Percentiles rank a stretch among this genome's conserved stretches.
Conservation (phyloP, 2,888 invertebrate genomes). For the Anagyrus pseudococci region DNA sequence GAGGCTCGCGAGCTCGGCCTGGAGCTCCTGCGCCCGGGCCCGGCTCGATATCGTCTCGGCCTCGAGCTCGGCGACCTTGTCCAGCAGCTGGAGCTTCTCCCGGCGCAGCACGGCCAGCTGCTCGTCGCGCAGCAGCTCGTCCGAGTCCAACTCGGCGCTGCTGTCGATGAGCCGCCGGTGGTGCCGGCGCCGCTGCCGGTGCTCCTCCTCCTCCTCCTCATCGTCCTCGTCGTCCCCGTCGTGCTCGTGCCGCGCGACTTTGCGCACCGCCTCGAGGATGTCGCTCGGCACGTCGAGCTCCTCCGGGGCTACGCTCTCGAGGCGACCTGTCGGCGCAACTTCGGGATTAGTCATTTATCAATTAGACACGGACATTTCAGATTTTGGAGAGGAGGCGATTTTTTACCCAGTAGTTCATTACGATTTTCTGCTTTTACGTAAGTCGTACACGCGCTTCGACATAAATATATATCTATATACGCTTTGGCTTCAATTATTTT, state of each 20-base stretch:
- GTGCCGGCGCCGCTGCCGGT: slow-evolving; percentile 2
- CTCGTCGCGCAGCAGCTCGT: slow-evolving; percentile 28
- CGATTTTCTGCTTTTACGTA: no score
- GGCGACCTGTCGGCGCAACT: slow-evolving; percentile 48
- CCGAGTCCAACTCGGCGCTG: slow-evolving; percentile 8
- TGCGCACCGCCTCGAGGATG: slow-evolving; percentile 56
- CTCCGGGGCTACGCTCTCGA: slow-evolving; percentile 56
- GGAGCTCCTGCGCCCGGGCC: slow-evolving; percentile 71
- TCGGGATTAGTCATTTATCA: background rate
- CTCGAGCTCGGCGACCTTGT: slow-evolving; percentile 79
- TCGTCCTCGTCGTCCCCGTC: slow-evolving; percentile 43
- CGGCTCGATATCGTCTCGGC: slow-evolving; percentile 75
- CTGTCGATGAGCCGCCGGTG: slow-evolving; percentile 5
- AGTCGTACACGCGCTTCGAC: no score
- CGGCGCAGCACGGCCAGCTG: slow-evolving; percentile 71
- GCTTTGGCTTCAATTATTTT: no score
- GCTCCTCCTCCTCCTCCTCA: slow-evolving; percentile 44
- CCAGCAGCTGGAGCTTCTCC: slow-evolving; percentile 78
- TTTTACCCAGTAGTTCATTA: no score
- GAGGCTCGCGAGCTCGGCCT: slow-evolving; percentile 70
- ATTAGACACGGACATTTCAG: no score
- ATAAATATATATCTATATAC: no score
- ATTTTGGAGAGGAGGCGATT: no score
- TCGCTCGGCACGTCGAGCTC: slow-evolving; percentile 56
- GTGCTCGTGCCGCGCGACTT: slow-evolving; percentile 43